These are phyloP conservation scores for Nephrotoma appendiculata DNA, from an alignment of 2,888 invertebrate species.

Conservation along the genomic window DNA sequence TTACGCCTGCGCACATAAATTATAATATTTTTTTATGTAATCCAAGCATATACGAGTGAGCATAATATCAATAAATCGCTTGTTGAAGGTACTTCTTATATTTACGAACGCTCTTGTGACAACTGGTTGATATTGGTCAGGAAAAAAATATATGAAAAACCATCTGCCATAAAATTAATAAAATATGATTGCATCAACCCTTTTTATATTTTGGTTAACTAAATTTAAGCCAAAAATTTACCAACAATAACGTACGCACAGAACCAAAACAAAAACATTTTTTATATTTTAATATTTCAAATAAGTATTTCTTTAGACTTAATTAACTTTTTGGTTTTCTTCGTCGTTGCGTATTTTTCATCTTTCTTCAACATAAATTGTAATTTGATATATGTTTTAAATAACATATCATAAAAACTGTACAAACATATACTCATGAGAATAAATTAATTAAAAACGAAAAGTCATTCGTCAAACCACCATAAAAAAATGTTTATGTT, in stretches of 20 bases:
- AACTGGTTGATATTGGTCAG: not conserved
- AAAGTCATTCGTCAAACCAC: not conserved
- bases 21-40: not conserved
- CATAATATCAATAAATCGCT: not conserved
- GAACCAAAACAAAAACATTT: not conserved
- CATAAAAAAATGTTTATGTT: not conserved
- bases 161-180: not conserved
- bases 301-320: not conserved
- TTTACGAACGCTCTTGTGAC: not conserved
- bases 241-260: not conserved
- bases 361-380: not conserved
- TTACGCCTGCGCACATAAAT: too few species aligned
- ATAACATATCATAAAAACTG: not conserved
- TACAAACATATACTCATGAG: not conserved
- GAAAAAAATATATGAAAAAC: not conserved
- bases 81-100: not conserved
- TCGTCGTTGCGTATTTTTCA: not conserved
- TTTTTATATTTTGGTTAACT: not conserved
- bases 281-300: not conserved
- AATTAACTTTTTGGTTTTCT: not conserved
- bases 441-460: not conserved
- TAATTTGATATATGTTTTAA: not conserved
- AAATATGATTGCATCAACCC: not conserved
- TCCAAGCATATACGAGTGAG: not conserved
- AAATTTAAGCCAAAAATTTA: not conserved